Base-by-base conservation (phyloP, 2,797 vertebrate species). In the Pangasius macronema region DNA sequence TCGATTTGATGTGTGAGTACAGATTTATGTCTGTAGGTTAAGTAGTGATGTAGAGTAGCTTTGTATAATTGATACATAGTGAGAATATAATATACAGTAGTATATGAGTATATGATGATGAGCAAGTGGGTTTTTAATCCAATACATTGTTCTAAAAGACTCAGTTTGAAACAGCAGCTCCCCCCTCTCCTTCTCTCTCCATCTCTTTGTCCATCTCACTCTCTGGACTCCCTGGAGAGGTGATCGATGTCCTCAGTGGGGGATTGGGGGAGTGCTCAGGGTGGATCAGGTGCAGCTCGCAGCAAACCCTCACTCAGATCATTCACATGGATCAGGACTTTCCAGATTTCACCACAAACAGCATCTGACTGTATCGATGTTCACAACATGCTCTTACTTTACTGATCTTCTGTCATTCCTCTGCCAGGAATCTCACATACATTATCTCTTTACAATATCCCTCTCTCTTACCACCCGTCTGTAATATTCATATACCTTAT, bases 1-100 rank as follows among this genome's bases (percentile, higher is more conserved):
- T 63, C 96, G 98, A 88, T 99, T 99, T 46, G 98, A 99, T 13
- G 97, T 98, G 98, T 99, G 94, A 99, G 98, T 96, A 24, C 0
- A 84, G n/a, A 76, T 59, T 30, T 46, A 46, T 67, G 53, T 57
- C 79, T 81, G 6, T 42, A 42, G 42, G 22, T 30, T 30, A 49
- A 30, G 9, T n/a, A 63, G 20, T 39, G 59, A 63, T 63, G 20
- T 46, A n/a, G n/a, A n/a, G 16, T 20, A 27, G 18, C 13, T 22
- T 33, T 83, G n/a, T 20, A 3, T 49, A 49, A 30, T 49, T 30
- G 27, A 30, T 82, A 42, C 75, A 55, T 10, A 65, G 9, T 22
- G 46, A 85, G 13, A 84, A 39, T 79, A 22, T 81, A 30, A 73
- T 82, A 18, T 61, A 33, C 27, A 82, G 36, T 82, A 49, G 27